phyloP scores from a whole-genome alignment of 2,888 invertebrate genomes.

The Ophraella communa region DNA sequence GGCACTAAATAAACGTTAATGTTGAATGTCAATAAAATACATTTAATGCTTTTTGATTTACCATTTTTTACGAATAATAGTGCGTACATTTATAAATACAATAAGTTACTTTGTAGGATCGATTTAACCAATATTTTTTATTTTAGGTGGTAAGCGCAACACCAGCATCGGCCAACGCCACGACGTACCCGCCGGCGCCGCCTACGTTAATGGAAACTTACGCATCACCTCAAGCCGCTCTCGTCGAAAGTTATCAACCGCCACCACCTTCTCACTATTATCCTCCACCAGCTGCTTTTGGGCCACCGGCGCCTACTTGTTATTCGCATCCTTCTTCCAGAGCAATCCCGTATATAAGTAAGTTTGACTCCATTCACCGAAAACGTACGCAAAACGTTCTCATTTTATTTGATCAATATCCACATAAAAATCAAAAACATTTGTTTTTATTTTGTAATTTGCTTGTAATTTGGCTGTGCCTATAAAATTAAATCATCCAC shows the following conservation, averaged over 20 bases:
- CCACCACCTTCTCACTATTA: constrained; percentile 62
- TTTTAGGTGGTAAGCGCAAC: constrained; percentile 56
- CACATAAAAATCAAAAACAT: too few species aligned
- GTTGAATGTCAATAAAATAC: too few species aligned
- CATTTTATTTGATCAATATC: too few species aligned
- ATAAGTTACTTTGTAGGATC: too few species aligned
- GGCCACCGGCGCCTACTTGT: constrained; percentile 63
- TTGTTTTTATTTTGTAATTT: too few species aligned
- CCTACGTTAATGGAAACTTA: constrained; percentile 61
- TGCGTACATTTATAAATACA: not conserved
- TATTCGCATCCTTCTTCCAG: constrained; percentile 68
- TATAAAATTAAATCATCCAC: too few species aligned
- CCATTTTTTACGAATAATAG: too few species aligned
- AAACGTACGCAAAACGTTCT: too few species aligned
- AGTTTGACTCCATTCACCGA: constrained; percentile 53
- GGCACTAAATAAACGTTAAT: too few species aligned
- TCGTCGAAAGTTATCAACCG: constrained; percentile 31
- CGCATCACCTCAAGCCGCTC: constrained; percentile 28
- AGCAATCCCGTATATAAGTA: constrained; percentile 69
- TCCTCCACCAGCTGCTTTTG: constrained; percentile 58
- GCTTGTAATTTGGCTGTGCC: too few species aligned
- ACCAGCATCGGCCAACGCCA: constrained; percentile 50
- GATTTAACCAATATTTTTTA: too few species aligned
- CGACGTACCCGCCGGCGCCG: constrained; percentile 58
- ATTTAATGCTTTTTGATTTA: too few species aligned